Evolutionary conservation across 2,113 vertebrate species (phyloP), one percentile per base, ranked within the genome.

Genomic region (Ptilonorhynchus violaceus): DNA sequence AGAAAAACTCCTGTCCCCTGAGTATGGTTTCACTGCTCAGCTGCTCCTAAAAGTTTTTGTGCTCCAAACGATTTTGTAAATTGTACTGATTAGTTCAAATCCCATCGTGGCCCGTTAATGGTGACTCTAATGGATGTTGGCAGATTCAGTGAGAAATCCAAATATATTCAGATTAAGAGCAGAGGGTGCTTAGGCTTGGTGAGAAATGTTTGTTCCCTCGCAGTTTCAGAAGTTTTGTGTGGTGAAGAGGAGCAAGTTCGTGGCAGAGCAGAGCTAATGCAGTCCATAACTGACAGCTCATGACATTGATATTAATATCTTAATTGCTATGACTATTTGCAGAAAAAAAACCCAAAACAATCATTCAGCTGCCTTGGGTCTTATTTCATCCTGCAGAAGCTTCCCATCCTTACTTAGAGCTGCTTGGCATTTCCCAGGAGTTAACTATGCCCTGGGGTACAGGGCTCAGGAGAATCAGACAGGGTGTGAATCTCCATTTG

Each of bases 51-150:
- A 93, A 80, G 67, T 70, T 95, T 50, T n/a, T 63, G 63, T 42
- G 39, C 75, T 89, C 13, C 3, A 11, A 88, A 85, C 0, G 0
- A 63, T 70, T 93, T 66, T 69, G 31, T 64, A 92, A 93, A 79
- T 79, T 35, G 37, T 72, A 49, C 59, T 2, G 7, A 73, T 90
- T 88, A 80, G 63, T 64, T 92, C 67, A 88, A 88, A 96, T 92
- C 82, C 83, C 82, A 77, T 23, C 50, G 35, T 8, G 42, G 68
- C 59, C 59, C 0, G 0, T 80, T 95, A 96, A 94, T 90, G 50
- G 67, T 93, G 95, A 94, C 46, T 73, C 46, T 95, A 93, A 95
- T 80, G 42, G 42, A 31, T 91, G 79, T 2, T 93, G 95, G 70
- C 88, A 69, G 83, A 55, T 46, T 53, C 53, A 85, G 59, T 30